Percentiles rank a stretch among this genome's conserved stretches.
These are phyloP conservation scores for Florisuga fusca DNA, from an alignment of 2,797 vertebrate genomes.

Conservation along the genomic window DNA sequence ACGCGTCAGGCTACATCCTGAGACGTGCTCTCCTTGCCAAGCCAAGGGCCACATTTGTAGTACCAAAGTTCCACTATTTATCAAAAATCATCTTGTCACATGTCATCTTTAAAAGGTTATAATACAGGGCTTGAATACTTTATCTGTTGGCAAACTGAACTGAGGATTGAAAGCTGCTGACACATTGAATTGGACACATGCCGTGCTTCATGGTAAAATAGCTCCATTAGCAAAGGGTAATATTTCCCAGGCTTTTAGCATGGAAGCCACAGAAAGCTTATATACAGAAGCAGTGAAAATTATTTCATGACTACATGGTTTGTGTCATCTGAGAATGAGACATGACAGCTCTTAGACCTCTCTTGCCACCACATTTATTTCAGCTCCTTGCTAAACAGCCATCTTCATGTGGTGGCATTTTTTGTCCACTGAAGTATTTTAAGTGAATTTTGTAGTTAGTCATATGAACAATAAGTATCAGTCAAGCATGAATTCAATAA, in stretches of 20 bases:
- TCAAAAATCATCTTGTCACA: constrained; percentile 3
- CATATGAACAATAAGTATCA: neutral
- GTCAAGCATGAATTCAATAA: neutral
- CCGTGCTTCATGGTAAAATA: neutral
- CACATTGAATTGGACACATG: neutral
- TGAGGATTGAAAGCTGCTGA: constrained; percentile 9
- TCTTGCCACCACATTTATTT: neutral
- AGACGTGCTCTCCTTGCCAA: neutral
- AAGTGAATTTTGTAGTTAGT: constrained; percentile 13
- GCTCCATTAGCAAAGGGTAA: neutral
- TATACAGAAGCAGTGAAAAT: neutral
- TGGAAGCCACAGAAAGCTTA: neutral
- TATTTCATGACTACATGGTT: neutral
- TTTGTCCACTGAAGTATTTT: neutral
- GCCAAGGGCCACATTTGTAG: neutral
- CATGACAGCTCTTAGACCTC: neutral
- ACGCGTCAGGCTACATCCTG: neutral
- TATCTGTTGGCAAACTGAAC: neutral
- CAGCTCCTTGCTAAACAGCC: neutral
- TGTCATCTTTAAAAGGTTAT: neutral
- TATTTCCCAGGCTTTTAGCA: neutral
- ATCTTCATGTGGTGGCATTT: neutral
- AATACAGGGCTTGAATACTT: neutral
- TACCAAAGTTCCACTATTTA: neutral
- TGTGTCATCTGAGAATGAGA: neutral